phyloP scores from a whole-genome alignment of 2,888 invertebrate genomes.

The Sinodicranocentrus sp. region DNA sequence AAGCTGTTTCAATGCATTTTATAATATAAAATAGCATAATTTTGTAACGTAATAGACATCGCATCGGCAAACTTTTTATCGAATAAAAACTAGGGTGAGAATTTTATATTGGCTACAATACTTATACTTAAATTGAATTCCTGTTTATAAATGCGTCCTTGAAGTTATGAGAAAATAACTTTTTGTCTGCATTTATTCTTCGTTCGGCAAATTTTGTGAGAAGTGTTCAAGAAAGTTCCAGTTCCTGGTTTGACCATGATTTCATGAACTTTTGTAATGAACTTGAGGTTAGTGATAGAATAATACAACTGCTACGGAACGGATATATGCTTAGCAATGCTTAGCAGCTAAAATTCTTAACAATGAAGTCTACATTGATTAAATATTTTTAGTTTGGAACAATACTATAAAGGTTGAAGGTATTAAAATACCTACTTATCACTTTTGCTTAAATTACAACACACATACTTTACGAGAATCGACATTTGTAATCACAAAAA shows the following conservation, averaged over 20 bases:
- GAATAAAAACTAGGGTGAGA: neutral
- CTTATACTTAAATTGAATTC: neutral
- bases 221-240: neutral
- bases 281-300: too few relatives aligned
- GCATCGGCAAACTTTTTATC: neutral
- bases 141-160: too few relatives aligned
- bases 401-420: neutral
- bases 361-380: too few relatives aligned
- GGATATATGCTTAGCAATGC: too few relatives aligned
- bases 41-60: neutral
- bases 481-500: neutral
- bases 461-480: too few relatives aligned
- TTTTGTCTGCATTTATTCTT: constrained; percentile 1
- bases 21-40: neutral
- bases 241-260: too few relatives aligned
- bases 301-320: too few relatives aligned
- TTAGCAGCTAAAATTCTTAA: too few relatives aligned
- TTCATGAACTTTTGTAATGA: too few relatives aligned
- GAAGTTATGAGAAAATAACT: constrained; percentile 24
- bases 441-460: too few relatives aligned
- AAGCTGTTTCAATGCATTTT: neutral
- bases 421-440: too few relatives aligned
- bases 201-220: neutral
- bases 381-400: neutral
- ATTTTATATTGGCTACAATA: neutral